phyloP scores from a whole-genome alignment of 2,797 vertebrate genomes.

The Sus cebifrons region DNA sequence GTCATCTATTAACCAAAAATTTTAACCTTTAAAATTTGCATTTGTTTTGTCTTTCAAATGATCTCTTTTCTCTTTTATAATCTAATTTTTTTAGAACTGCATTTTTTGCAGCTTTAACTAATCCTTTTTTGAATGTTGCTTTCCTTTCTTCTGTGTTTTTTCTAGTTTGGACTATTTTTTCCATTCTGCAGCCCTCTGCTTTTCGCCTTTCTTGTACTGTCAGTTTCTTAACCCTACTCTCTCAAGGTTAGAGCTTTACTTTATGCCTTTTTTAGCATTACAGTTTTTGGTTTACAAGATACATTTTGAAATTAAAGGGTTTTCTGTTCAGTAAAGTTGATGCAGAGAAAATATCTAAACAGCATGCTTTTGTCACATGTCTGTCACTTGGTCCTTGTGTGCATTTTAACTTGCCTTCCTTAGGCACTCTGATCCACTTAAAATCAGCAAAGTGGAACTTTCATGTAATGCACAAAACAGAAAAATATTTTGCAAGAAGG shows the following conservation, averaged over 20 bases:
- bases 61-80: constrained; percentile 86
- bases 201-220: constrained; percentile 92
- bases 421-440: constrained; percentile 19
- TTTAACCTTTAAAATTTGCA: constrained; percentile 81
- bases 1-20: constrained; percentile 82
- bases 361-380: constrained; percentile 72
- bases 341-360: constrained; percentile 60
- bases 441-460: constrained; percentile 63
- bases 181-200: constrained; percentile 92
- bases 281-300: constrained; percentile 71
- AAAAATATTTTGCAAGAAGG: constrained; percentile 70
- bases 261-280: constrained; percentile 90
- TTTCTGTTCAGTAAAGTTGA: constrained; percentile 64
- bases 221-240: constrained; percentile 93
- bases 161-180: constrained; percentile 93
- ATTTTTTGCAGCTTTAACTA: constrained; percentile 90
- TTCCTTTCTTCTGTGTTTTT: constrained; percentile 92
- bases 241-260: constrained; percentile 92
- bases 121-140: constrained; percentile 91
- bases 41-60: constrained; percentile 85
- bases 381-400: constrained; percentile 66
- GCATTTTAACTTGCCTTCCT: constrained; percentile 48
- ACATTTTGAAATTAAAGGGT: constrained; percentile 67
- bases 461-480: constrained; percentile 38
- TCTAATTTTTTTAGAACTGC: constrained; percentile 85